Conservation (phyloP, 2,888 invertebrate genomes). For the Andrena haemorrhoa region DNA sequence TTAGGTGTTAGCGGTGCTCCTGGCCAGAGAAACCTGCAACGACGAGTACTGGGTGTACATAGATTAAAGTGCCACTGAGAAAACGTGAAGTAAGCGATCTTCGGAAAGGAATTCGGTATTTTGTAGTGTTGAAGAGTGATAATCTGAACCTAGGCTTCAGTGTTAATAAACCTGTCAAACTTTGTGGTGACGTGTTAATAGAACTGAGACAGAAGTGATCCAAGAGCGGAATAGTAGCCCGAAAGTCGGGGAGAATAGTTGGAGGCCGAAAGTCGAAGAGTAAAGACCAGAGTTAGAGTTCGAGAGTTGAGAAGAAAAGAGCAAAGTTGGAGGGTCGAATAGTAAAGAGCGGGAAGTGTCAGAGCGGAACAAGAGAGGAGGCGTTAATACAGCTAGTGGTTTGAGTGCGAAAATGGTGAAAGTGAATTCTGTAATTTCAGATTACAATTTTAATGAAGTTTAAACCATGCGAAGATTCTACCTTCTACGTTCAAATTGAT, state of each 20-base stretch:
- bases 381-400: neutral
- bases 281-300: neutral
- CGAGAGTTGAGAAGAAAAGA: conserved; percentile 1
- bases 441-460: conserved; percentile 7
- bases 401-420: neutral
- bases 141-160: neutral
- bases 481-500: neutral
- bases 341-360: conserved; percentile 10
- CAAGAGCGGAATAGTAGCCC: neutral
- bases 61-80: neutral
- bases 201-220: neutral
- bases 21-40: neutral
- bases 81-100: neutral
- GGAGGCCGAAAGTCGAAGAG: neutral
- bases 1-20: conserved; percentile 25
- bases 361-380: neutral
- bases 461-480: neutral
- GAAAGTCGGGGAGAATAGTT: neutral
- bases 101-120: neutral
- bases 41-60: neutral
- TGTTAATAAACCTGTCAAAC: neutral
- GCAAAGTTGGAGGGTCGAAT: conserved; percentile 4
- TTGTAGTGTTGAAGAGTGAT: too few species aligned
- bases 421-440: neutral
- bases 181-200: neutral